Base-by-base conservation (phyloP, 1,140 invertebrate genomes). In the Ceratosolen fusciceps region DNA sequence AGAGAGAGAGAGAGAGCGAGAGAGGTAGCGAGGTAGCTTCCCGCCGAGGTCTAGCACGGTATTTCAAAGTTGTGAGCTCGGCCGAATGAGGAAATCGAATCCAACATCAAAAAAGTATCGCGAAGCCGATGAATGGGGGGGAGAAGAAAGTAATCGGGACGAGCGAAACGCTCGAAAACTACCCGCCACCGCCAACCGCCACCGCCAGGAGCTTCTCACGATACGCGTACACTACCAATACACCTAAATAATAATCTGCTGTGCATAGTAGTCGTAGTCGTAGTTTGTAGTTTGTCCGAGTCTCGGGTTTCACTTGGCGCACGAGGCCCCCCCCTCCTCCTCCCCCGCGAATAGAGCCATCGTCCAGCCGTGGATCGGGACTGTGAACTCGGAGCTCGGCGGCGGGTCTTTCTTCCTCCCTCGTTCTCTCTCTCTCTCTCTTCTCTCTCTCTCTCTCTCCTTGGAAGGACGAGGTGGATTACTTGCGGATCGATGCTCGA, bases 301-400 rank as follows among this genome's bases (percentile, higher is more conserved):
- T 77, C 37, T 77, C 75, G 54, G 29, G 12, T 77, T 77, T 71
- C 75, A 56, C 19, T 5, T 9, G 10, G 16, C 19, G 26, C 9
- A 37, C 21, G 60, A 65, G 19, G 3, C 16, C 21, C 19, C 37
- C n/a, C n/a, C n/a, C n/a, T n/a, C n/a, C n/a, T n/a, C n/a, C n/a
- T n/a, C n/a, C n/a, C n/a, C n/a, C n/a, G n/a, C 34, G 21, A 54
- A 71, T 77, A 56, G 75, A 77, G 75, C 43, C 37, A 60, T 77
- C 75, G 3, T 16, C 10, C 16, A 68, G 26, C 37, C n/a, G 34
- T 65, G 62, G 8, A 68, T n/a, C 8, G 60, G 71, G 56, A 58
- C 52, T 26, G 5, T 10, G 67, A 49, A 77, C 34, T n/a, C 3
- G 52, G 4, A 34, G 5, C 1, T 60, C 7, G 9, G 37, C 16